Base-by-base conservation (phyloP, 2,113 vertebrate genomes). In the Chunga burmeisteri region DNA sequence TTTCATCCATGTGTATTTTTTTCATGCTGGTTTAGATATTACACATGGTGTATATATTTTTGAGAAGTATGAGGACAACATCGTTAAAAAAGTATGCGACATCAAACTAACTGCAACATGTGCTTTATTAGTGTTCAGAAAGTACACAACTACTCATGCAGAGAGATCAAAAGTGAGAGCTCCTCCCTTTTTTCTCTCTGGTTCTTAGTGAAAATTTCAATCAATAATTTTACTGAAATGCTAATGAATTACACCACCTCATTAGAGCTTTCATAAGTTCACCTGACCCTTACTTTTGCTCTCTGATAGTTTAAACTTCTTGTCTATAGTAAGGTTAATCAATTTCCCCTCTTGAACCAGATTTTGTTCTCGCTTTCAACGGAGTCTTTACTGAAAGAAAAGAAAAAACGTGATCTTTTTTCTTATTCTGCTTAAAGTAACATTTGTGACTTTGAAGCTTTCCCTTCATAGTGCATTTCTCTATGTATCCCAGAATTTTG, bases 41-140 rank as follows among this genome's bases (percentile, higher is more conserved):
- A 94, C 40, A 67, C 32, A 65, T 77, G 29, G 16, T 72, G 27
- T 11, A 14, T 66, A 10, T 34, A 66, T 83, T 62, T 66, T 56
- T 2, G 27, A 90, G n/a, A 83, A 84, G 3, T 27, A 50, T 23
- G 30, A 89, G 40, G 40, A 3, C 34, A 96, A 27, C 9, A 68
- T 88, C 11, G 72, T 72, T 93, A 19, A 25, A 81, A 66, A 96
- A 86, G 42, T 26, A 61, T 66, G n/a, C 12, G 89, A 81, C 55
- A 78, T 81, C 52, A 84, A 81, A 65, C 36, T 74, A 71, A 72
- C n/a, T 68, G 17, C 42, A 62, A 26, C 21, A 42, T 56, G 56
- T 46, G n/a, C 34, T 81, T 52, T 84, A 53, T 91, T 66, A 82
- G 40, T 56, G 94, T 75, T 79, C 65, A 79, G 52, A 89, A 87